These are phyloP conservation scores for Neosilurus mollespiculum DNA, from an alignment of 2,797 vertebrate genomes.

Conservation along the genomic window DNA sequence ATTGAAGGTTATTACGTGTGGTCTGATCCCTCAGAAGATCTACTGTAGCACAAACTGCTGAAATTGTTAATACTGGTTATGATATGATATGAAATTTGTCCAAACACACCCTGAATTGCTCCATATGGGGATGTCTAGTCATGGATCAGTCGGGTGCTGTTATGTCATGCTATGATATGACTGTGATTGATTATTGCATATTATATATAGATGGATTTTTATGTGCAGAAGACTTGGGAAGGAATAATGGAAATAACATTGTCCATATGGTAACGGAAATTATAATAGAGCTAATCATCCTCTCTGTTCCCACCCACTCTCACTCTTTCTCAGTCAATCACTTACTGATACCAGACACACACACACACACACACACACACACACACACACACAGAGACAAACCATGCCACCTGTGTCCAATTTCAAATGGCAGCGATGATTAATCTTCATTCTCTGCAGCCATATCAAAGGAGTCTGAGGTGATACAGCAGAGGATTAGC, in stretches of 20 bases:
- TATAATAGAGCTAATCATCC: slow-evolving; percentile 50
- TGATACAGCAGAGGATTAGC: slow-evolving; percentile 39
- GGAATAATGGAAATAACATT: slow-evolving; percentile 45
- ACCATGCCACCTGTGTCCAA: slow-evolving; percentile 45
- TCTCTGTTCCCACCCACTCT: background rate
- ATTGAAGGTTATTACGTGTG: no score
- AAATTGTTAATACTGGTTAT: no score
- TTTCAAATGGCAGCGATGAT: slow-evolving; percentile 44
- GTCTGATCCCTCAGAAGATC: no score
- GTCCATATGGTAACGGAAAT: slow-evolving; percentile 45
- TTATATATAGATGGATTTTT: slow-evolving; percentile 19
- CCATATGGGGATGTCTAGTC: no score
- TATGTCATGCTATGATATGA: no score
- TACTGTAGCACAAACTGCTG: no score
- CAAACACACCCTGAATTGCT: no score
- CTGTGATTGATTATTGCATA: no score
- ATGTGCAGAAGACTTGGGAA: slow-evolving; percentile 39
- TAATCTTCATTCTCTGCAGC: slow-evolving; percentile 51
- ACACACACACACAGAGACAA: background rate
- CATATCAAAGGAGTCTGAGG: slow-evolving; percentile 46
- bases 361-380: background rate
- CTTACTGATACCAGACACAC: background rate
- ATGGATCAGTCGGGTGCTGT: no score
- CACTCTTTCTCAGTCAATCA: background rate
- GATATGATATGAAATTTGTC: no score